Conservation (phyloP, 2,113 vertebrate species). For the Dipodomys stephensi region DNA sequence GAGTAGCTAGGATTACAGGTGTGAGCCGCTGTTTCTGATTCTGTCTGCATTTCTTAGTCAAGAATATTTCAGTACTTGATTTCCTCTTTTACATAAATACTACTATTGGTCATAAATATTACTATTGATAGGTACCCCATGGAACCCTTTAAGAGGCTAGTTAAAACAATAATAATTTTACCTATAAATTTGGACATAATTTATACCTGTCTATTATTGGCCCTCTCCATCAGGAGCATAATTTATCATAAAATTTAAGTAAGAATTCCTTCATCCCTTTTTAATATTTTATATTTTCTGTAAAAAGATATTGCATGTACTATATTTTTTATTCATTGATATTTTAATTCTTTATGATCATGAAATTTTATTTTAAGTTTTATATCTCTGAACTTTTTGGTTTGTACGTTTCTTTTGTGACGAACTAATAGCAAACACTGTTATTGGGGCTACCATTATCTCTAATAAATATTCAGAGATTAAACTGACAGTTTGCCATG, state of each 20-base stretch:
- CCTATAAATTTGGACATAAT: background rate
- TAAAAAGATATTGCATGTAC: background rate
- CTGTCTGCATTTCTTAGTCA: background rate
- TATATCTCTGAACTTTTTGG: background rate
- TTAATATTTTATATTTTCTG: background rate
- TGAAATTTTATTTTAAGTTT: background rate
- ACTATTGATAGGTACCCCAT: background rate
- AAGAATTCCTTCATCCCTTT: background rate
- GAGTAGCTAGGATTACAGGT: no score
- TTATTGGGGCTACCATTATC: no score
- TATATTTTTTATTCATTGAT: background rate
- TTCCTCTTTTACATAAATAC: background rate
- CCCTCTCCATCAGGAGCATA: background rate
- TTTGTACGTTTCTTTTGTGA: background rate
- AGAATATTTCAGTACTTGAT: background rate
- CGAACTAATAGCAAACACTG: background rate
- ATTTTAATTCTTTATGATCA: no score
- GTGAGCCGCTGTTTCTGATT: background rate
- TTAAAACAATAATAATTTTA: background rate
- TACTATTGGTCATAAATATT: background rate
- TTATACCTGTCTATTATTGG: background rate
- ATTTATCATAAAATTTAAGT: background rate
- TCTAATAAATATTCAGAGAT: no score
- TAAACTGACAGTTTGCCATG: no score
- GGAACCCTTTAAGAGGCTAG: background rate